Percentiles rank a stretch among this genome's conserved stretches.
Conservation (phyloP, 1,140 invertebrate genomes). For the Ceratina calcarata region DNA sequence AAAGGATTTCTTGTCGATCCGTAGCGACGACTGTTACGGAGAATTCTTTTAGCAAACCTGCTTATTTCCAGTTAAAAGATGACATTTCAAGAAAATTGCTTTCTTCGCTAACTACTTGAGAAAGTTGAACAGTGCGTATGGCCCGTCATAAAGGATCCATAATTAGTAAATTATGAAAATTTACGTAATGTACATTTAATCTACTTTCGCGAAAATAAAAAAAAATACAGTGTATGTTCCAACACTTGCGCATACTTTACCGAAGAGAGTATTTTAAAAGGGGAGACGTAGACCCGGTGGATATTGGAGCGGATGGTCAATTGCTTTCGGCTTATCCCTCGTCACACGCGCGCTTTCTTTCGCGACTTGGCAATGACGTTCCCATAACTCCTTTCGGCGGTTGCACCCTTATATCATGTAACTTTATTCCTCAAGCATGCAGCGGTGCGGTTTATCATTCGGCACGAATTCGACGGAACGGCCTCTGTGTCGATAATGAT, state of each 20-base stretch:
- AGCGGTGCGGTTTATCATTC: slow-evolving; percentile 55
- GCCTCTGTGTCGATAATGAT: slow-evolving; percentile 56
- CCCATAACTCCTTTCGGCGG: slow-evolving; percentile 51
- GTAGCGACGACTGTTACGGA: slow-evolving; percentile 11
- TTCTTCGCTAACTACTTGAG: too few species aligned
- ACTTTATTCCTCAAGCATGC: slow-evolving; percentile 61
- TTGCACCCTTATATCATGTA: slow-evolving; percentile 59
- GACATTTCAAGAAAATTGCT: slow-evolving; percentile 9
- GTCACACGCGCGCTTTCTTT: slow-evolving; percentile 47
- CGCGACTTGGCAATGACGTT: background rate
- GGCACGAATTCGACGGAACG: slow-evolving; percentile 17
- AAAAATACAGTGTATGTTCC: background rate
- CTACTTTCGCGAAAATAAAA: background rate
- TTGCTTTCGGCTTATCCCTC: slow-evolving; percentile 51
- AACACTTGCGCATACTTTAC: slow-evolving; percentile 29
- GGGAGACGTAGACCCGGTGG: slow-evolving; percentile 2
- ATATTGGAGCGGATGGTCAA: slow-evolving; percentile 46
- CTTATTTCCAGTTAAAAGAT: slow-evolving; percentile 3
- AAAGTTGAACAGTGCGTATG: too few species aligned
- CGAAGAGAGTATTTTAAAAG: slow-evolving; percentile 4
- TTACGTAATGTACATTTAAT: background rate
- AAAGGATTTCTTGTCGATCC: slow-evolving; percentile 35
- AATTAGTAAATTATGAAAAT: too few species aligned
- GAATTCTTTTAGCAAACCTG: background rate
- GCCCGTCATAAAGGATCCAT: too few species aligned